Conservation (phyloP, 2,797 vertebrate species). For the Microchirus variegatus region DNA sequence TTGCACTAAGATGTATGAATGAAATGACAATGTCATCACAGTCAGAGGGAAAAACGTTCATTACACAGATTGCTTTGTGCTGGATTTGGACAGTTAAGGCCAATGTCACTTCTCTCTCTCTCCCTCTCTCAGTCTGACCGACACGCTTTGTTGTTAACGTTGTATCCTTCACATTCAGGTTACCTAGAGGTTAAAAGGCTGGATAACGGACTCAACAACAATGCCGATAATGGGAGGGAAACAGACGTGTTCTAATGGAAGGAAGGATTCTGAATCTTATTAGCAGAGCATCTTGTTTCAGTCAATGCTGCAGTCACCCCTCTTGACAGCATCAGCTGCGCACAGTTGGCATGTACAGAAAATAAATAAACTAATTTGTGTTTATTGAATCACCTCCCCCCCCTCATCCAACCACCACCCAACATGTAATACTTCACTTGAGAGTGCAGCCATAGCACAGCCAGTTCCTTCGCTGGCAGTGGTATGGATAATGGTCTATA, state of each 20-base stretch:
- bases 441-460: conserved; percentile 15
- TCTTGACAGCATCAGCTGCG: conserved; percentile 62
- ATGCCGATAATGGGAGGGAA: conserved; percentile 52
- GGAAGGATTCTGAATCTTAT: conserved; percentile 67
- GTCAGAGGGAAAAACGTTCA: conserved; percentile 71
- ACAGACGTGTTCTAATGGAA: conserved; percentile 64
- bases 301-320: conserved; percentile 52
- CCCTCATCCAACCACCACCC: conserved; percentile 13
- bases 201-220: conserved; percentile 52
- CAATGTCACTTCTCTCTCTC: conserved; percentile 63
- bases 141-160: conserved; percentile 48
- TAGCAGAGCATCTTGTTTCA: conserved; percentile 70
- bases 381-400: conserved; percentile 59
- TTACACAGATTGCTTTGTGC: conserved; percentile 77
- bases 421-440: conserved; percentile 53
- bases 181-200: conserved; percentile 46
- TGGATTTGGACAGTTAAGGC: conserved; percentile 67
- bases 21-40: conserved; percentile 64
- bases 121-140: conserved; percentile 15
- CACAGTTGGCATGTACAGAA: conserved; percentile 69
- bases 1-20: conserved; percentile 55
- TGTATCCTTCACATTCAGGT: conserved; percentile 35
- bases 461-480: conserved; percentile 33
- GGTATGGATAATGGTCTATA: conserved; percentile 48
- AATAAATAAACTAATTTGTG: conserved; percentile 69